Conservation (phyloP, 1,140 invertebrate genomes). For the Drosophila orosa region DNA sequence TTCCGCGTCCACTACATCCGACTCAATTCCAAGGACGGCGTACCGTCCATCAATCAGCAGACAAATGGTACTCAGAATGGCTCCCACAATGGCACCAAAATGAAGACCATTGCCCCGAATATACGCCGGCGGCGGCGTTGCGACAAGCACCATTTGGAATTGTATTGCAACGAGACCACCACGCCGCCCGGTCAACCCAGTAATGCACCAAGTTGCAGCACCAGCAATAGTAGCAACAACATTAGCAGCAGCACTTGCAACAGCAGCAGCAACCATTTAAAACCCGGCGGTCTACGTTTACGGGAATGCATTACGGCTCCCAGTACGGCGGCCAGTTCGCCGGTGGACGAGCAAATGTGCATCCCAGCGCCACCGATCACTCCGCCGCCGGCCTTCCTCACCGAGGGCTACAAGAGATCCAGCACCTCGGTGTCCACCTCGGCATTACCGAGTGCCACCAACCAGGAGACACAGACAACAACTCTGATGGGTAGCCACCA, state of each 20-base stretch:
- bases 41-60: constrained; percentile 42
- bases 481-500: constrained; percentile 6
- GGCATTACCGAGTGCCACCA: constrained; percentile 63
- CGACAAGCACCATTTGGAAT: constrained; percentile 86
- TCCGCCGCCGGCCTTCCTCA: constrained; percentile 88
- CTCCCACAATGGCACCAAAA: constrained; percentile 76
- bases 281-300: constrained; percentile 55
- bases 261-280: constrained; percentile 43
- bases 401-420: constrained; percentile 86
- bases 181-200: background rate
- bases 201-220: background rate
- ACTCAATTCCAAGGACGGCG: constrained; percentile 78
- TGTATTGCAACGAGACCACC: constrained; percentile 85
- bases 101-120: constrained; percentile 88
- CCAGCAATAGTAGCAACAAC: constrained; percentile 16
- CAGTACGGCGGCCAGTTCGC: constrained; percentile 83
- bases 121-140: constrained; percentile 86
- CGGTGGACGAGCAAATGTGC: constrained; percentile 85
- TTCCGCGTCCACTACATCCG: constrained; percentile 79
- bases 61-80: constrained; percentile 28
- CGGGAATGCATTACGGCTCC: constrained; percentile 76
- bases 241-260: background rate
- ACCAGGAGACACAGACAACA: constrained; percentile 32
- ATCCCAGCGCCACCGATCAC: constrained; percentile 87
- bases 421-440: constrained; percentile 70